Base-by-base conservation (phyloP, 1,140 invertebrate species). In the Nautilus pompilius region DNA sequence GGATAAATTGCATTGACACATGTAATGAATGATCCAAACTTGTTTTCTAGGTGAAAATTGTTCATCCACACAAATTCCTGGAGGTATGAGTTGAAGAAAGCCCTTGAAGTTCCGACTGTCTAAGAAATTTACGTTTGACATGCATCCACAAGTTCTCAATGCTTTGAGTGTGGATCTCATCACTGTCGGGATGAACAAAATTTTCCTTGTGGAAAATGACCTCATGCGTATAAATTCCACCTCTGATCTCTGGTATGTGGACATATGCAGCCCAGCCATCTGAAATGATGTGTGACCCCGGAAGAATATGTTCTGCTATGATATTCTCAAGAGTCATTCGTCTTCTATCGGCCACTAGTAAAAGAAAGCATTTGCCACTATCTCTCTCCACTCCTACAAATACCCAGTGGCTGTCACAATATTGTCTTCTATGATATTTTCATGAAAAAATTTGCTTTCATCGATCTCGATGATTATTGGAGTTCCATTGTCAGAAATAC, bases 371-470 rank as follows among this genome's bases (percentile, higher is more conserved):
- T 24, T 62, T 56, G 24, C 36, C 53, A 26, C 13, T 41, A 6
- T 51, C 58, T 26, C 63, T 61, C 45, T 65, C 63, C 5, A 65
- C 36, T 3, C 63, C 63, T 2, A 64, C 67, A 57, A 69, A 67
- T 8, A 69, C 60, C 64, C 64, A 69, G 32, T 69, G 67, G n/a
- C 65, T 57, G 2, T 63, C 64, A 15, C 54, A 5, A 26, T 41
- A 53, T 33, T 49, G 54, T 2, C 65, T 65, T 32, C 60, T 2
- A 45, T 69, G 64, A 58, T 67, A 69, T 56, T 69, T 69, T 45
- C 67, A 33, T 67, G 60, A 48, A 66, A 66, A 36, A 51, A 69
- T 48, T 63, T 62, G 13, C 48, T 62, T 58, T 69, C 67, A 49
- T 63, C 67, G 5, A 63, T 60, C 45, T 64, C 58, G 5, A 65